Base-by-base conservation (phyloP, 2,888 invertebrate species). In the Amitus sp. region DNA sequence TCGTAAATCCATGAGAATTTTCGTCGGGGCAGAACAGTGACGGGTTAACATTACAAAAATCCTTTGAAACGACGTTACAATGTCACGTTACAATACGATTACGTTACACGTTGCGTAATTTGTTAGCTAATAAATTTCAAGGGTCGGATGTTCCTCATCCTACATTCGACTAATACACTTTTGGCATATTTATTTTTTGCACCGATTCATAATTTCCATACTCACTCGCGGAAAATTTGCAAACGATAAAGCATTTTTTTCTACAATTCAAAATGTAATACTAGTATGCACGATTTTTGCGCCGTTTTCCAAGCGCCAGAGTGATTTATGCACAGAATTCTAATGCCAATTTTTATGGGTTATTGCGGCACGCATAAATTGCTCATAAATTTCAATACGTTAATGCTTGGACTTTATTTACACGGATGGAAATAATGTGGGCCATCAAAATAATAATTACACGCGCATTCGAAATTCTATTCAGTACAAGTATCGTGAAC, bases 101-200 rank as follows among this genome's bases (percentile, higher is more conserved):
- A 78, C 74, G 76, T 73, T 75, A 75, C 70, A 74, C 73, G 67
- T 78, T 77, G 77, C 68, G 73, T 76, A 76, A 75, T 70, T 75
- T 71, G 71, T 73, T 71, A 72, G 73, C 74, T 77, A 75, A 75
- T 77, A 73, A 76, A 78, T 78, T 71, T 74, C 73, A 78, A 76
- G 75, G 75, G 74, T 77, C 74, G 71, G 70, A 73, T 74, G 74
- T 71, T 58, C 53, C 53, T 56, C 56, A 63, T 50, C 54, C 48
- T 42, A 52, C 53, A 65, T 56, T 65, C 65, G 57, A 64, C 67
- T 69, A 66, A 62, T 56, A 28, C 40, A 53, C 62, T 59, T 56
- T 42, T 10, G 19, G 10, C 42, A 42, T 5, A 27, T 5, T 27
- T 47, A 60, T 62, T 66, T 60, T 67, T 62, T 63, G 60, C 62